These are phyloP conservation scores for Papilio aristodemus DNA, from an alignment of 1,140 invertebrate genomes.

Conservation along the genomic window DNA sequence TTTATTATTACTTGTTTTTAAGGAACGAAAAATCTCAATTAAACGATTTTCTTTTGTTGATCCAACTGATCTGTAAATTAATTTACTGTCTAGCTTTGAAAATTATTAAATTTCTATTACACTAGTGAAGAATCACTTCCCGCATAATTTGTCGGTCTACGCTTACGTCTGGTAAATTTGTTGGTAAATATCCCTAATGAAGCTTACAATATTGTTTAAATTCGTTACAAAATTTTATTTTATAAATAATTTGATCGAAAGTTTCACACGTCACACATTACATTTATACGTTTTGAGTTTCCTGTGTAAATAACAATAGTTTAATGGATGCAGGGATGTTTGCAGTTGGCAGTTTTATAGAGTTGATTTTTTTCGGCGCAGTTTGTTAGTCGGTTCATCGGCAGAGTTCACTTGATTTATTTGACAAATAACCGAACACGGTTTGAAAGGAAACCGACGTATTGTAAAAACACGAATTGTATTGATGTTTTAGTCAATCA, in stretches of 20 bases:
- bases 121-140: background rate
- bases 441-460: conserved; percentile 29
- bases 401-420: conserved; percentile 42
- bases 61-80: no score
- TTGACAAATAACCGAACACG: conserved; percentile 38
- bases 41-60: no score
- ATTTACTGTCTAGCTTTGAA: background rate
- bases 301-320: background rate
- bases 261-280: background rate
- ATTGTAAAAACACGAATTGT: conserved; percentile 32
- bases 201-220: no score
- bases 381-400: background rate
- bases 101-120: conserved; percentile 8
- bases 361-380: conserved; percentile 15
- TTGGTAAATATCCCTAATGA: no score
- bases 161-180: no score
- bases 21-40: no score
- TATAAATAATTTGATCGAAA: no score
- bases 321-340: background rate
- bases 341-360: conserved; percentile 9
- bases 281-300: background rate
- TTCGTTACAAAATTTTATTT: no score
- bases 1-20: no score
- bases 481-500: conserved; percentile 33
- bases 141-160: background rate